Percentiles rank a stretch among this genome's conserved stretches.
Conservation (phyloP, 2,113 vertebrate genomes). For the Microtus oregoni region DNA sequence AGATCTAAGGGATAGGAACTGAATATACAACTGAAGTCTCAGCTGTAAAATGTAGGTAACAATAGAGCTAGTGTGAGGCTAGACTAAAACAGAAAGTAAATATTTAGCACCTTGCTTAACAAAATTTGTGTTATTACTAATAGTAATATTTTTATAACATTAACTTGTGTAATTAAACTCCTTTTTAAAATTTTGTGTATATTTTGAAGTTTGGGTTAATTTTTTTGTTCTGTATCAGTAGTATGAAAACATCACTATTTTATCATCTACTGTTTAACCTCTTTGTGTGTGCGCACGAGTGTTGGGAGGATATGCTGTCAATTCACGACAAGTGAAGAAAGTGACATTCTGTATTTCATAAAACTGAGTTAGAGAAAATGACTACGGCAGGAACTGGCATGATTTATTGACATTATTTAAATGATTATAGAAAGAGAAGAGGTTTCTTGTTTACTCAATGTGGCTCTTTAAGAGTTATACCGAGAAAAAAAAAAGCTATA, state of each 20-base stretch:
- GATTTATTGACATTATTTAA: conserved; percentile 32
- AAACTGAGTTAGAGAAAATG: conserved; percentile 45
- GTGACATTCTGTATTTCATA: neutral
- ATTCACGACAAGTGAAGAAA: neutral
- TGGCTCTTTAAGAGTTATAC: conserved; percentile 24
- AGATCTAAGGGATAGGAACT: conserved; percentile 30
- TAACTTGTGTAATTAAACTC: conserved; percentile 17
- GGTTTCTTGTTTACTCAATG: conserved; percentile 40
- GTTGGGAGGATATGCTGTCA: neutral
- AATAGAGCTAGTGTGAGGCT: conserved; percentile 36
- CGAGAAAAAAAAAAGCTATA: conserved; percentile 7
- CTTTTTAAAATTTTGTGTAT: conserved; percentile 2
- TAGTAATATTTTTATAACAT: conserved; percentile 41
- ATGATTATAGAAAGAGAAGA: conserved; percentile 42
- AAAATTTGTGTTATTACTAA: conserved; percentile 38
- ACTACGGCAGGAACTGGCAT: conserved; percentile 19
- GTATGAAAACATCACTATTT: conserved; percentile 43
- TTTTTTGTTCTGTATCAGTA: conserved; percentile 31
- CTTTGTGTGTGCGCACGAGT: neutral
- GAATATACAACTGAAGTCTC: conserved; percentile 35
- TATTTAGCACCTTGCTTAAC: conserved; percentile 21
- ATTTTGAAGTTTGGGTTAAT: conserved; percentile 53
- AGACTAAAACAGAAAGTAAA: conserved; percentile 34
- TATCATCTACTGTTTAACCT: neutral
- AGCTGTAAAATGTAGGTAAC: conserved; percentile 61